phyloP scores from a whole-genome alignment of 2,113 vertebrate genomes.

The Dendropsophus ebraccatus region DNA sequence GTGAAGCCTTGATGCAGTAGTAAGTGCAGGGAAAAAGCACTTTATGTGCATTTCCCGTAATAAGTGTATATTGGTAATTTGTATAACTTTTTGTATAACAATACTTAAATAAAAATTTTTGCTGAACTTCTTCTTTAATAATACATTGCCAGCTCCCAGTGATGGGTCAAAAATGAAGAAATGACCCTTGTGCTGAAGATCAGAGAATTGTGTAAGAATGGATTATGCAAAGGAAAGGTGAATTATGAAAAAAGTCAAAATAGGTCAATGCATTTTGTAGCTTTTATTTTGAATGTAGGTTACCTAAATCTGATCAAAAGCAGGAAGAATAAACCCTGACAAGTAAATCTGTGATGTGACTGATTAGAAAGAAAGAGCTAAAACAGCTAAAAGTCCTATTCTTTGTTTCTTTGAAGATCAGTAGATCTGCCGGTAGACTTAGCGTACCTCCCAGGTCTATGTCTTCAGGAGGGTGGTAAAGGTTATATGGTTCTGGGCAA shows the following conservation, averaged over 20 bases:
- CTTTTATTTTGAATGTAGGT: background rate
- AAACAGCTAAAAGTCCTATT: background rate
- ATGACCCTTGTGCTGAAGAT: background rate
- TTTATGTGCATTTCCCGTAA: too few relatives aligned
- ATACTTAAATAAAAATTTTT: too few relatives aligned
- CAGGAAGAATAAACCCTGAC: conserved; percentile 14
- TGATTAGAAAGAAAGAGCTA: background rate
- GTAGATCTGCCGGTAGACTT: background rate
- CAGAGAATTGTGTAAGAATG: background rate
- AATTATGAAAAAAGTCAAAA: conserved; percentile 5
- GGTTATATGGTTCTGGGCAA: too few relatives aligned
- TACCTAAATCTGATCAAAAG: conserved; percentile 40
- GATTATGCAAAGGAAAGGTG: too few relatives aligned
- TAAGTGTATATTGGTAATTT: too few relatives aligned
- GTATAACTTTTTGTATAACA: too few relatives aligned
- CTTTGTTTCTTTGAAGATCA: background rate
- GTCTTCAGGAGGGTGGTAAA: too few relatives aligned
- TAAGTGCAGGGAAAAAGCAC: too few relatives aligned
- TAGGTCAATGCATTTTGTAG: conserved; percentile 4
- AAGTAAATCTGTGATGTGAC: conserved; percentile 13
- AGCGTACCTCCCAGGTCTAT: background rate
- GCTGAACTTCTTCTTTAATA: too few relatives aligned
- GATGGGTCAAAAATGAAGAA: background rate
- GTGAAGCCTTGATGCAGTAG: too few relatives aligned
- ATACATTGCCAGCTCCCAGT: background rate